Conservation (phyloP, 2,888 invertebrate genomes). For the Drosophila acutilabella region DNA sequence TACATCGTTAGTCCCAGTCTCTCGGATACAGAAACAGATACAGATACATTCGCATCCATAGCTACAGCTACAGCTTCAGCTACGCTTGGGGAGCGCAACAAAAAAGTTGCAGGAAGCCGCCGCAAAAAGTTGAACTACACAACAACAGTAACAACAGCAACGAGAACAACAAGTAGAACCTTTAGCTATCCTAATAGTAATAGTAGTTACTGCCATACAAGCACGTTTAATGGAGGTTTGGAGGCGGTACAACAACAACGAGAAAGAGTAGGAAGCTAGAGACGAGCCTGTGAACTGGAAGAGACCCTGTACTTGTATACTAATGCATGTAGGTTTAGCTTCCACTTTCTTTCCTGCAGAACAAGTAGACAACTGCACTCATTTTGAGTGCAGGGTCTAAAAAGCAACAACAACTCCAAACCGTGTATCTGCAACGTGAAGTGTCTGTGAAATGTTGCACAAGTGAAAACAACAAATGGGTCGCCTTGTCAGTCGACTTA, state of each 20-base stretch:
- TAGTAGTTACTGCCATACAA: constrained; percentile 76
- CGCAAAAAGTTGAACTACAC: constrained; percentile 67
- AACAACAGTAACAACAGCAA: constrained; percentile 35
- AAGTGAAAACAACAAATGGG: constrained; percentile 80
- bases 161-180: constrained; percentile 33
- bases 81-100: constrained; percentile 28
- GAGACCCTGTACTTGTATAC: no score
- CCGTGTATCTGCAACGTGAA: constrained; percentile 46
- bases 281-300: no score
- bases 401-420: constrained; percentile 3
- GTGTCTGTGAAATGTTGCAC: constrained; percentile 75
- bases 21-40: constrained; percentile 25
- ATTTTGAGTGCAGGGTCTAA: background rate
- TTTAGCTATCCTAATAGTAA: constrained; percentile 61
- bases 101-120: constrained; percentile 70
- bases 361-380: constrained; percentile 17
- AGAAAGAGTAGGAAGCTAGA: background rate
- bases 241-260: constrained; percentile 57
- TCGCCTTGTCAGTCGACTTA: constrained; percentile 68
- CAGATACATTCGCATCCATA: constrained; percentile 36
- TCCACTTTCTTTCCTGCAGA: no score
- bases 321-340: no score
- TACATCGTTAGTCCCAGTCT: constrained; percentile 69
- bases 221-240: constrained; percentile 76
- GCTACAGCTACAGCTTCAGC: constrained; percentile 43